Percentiles rank a stretch among this genome's conserved stretches.
phyloP scores from a whole-genome alignment of 1,140 invertebrate species.

The Planococcus citri region DNA sequence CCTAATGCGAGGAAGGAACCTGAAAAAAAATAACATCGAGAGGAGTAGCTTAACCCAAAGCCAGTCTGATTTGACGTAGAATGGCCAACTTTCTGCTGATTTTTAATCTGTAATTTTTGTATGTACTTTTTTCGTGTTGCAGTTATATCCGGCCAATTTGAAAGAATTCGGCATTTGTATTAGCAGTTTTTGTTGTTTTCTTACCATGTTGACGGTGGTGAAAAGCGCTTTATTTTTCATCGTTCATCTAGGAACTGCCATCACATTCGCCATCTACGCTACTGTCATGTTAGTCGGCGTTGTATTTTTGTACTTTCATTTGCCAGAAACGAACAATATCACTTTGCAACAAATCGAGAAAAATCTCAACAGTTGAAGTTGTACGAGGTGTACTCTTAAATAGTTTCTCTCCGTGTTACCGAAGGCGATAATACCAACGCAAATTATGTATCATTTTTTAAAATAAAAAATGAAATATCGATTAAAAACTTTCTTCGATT shows the following conservation, averaged over 20 bases:
- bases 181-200: not conserved
- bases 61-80: too few relatives aligned
- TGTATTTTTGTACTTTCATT: not conserved
- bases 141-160: not conserved
- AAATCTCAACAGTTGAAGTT: not conserved
- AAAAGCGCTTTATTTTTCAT: not conserved
- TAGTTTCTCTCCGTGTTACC: too few relatives aligned
- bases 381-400: too few relatives aligned
- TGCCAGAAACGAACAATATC: constrained; percentile 1
- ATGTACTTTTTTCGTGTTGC: not conserved
- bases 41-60: too few relatives aligned
- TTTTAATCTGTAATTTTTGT: not conserved
- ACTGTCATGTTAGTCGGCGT: not conserved
- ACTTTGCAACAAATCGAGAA: not conserved
- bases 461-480: not conserved
- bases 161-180: not conserved
- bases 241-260: not conserved
- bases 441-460: not conserved
- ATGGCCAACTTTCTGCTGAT: not conserved
- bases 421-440: too few relatives aligned
- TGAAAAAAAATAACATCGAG: too few relatives aligned
- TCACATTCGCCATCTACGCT: not conserved
- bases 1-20: too few relatives aligned
- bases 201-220: not conserved
- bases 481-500: too few relatives aligned